Conservation (phyloP, 2,888 invertebrate genomes). For the Nomada fucata region DNA sequence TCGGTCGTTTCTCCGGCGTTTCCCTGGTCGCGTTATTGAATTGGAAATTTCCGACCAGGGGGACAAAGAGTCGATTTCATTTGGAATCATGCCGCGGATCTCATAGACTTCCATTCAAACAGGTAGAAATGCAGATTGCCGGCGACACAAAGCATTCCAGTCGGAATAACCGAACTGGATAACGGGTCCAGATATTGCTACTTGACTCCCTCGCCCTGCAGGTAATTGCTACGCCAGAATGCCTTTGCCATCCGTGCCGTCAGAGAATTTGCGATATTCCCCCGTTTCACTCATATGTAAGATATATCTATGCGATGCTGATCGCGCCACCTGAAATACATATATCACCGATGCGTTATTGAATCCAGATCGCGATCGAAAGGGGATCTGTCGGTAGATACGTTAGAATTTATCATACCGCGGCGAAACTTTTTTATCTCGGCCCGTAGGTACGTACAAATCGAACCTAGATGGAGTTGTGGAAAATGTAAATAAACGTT, state of each 20-base stretch:
- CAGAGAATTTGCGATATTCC: conserved; percentile 64
- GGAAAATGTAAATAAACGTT: not conserved
- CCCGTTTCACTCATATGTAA: conserved; percentile 33
- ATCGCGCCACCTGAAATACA: conserved; percentile 9
- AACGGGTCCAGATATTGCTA: conserved; percentile 82
- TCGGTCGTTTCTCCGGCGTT: conserved; percentile 11
- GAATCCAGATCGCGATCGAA: not conserved
- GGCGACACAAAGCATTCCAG: conserved; percentile 82
- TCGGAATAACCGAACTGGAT: conserved; percentile 75
- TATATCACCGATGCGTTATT: conserved; percentile 11
- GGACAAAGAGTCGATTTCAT: conserved; percentile 60
- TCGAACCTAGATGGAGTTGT: not conserved
- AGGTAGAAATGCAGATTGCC: conserved; percentile 67
- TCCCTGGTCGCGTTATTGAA: conserved; percentile 47
- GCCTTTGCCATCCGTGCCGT: conserved; percentile 64
- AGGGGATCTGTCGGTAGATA: no score
- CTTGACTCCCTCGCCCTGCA: conserved; percentile 76
- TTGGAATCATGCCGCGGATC: conserved; percentile 57
- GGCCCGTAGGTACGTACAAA: no score
- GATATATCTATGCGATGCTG: conserved; percentile 18
- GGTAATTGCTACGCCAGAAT: conserved; percentile 70
- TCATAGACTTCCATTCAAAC: conserved; percentile 57
- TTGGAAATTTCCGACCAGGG: conserved; percentile 56
- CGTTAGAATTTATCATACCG: not conserved
- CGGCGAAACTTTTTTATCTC: not conserved